Conservation (phyloP, 2,797 vertebrate genomes). For the Pampus argenteus region DNA sequence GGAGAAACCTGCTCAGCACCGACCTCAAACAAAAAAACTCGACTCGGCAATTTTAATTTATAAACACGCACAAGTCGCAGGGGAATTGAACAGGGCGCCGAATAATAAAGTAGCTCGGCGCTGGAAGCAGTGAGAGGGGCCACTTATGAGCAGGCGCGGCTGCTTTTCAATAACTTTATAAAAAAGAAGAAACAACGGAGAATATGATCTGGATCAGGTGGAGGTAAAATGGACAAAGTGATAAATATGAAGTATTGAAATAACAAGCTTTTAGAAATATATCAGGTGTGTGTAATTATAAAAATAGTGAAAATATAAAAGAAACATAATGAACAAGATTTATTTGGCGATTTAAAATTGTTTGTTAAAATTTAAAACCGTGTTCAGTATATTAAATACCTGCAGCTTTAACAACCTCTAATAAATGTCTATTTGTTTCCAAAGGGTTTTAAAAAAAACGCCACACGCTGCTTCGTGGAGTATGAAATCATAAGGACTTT, state of each 20-base stretch:
- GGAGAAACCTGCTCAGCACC: slow-evolving; percentile 66
- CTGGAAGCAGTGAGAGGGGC: slow-evolving; percentile 35
- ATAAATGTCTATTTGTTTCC: neutral
- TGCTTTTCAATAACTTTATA: slow-evolving; percentile 52
- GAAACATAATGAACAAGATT: no score
- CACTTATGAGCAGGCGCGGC: slow-evolving; percentile 41
- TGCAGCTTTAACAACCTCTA: neutral
- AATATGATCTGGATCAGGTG: neutral
- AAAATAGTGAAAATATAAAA: neutral
- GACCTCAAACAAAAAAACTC: slow-evolving; percentile 67
- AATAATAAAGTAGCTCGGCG: slow-evolving; percentile 60
- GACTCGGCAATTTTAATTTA: slow-evolving; percentile 75
- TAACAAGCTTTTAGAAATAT: neutral
- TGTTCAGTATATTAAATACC: neutral
- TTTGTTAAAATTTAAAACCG: neutral
- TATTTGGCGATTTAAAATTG: neutral
- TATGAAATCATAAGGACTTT: slow-evolving; percentile 94
- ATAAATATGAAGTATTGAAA: neutral
- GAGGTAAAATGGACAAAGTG: neutral
- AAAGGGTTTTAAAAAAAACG: slow-evolving; percentile 15
- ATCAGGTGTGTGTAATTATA: neutral
- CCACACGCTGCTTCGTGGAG: slow-evolving; percentile 50
- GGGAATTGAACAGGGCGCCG: slow-evolving; percentile 64
- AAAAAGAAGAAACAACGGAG: neutral
- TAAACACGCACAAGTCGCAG: slow-evolving; percentile 67